Percentiles rank a stretch among this genome's conserved stretches.
Conservation (phyloP, 2,888 invertebrate genomes). For the Pandemis cinnamomeana region DNA sequence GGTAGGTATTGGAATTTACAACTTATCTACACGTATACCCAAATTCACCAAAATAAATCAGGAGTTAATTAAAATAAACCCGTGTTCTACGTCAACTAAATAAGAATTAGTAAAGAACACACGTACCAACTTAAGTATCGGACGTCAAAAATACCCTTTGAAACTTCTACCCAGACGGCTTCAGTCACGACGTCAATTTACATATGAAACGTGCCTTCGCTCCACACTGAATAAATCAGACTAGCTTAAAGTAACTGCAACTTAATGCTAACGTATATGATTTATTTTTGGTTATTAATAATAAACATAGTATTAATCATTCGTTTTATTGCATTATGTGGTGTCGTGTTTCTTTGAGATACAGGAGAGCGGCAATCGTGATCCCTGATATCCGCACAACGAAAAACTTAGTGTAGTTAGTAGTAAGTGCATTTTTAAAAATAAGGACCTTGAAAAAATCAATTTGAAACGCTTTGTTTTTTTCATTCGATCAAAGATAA, state of each 20-base stretch:
- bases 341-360: too few relatives aligned
- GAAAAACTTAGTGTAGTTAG: too few relatives aligned
- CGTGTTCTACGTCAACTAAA: slow-evolving; percentile 3
- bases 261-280: slow-evolving; percentile 36
- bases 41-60: neutral
- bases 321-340: too few relatives aligned
- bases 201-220: slow-evolving; percentile 48
- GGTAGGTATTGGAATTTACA: neutral
- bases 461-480: too few relatives aligned
- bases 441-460: too few relatives aligned
- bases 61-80: slow-evolving; percentile 1
- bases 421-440: too few relatives aligned
- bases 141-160: slow-evolving; percentile 48
- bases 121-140: slow-evolving; percentile 33
- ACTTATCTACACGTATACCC: neutral
- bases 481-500: too few relatives aligned
- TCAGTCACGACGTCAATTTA: slow-evolving; percentile 48
- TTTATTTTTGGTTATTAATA: slow-evolving; percentile 13
- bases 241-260: slow-evolving; percentile 42
- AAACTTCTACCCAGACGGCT: slow-evolving; percentile 45
- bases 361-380: too few relatives aligned
- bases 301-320: neutral
- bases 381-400: too few relatives aligned
- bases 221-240: slow-evolving; percentile 48
- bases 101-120: slow-evolving; percentile 27